A percentile compares a stretch with the other conserved stretches of the same genome.
Evolutionary conservation across 1,140 invertebrate genomes (phyloP).

Genomic region (Vollenhovia emeryi): DNA sequence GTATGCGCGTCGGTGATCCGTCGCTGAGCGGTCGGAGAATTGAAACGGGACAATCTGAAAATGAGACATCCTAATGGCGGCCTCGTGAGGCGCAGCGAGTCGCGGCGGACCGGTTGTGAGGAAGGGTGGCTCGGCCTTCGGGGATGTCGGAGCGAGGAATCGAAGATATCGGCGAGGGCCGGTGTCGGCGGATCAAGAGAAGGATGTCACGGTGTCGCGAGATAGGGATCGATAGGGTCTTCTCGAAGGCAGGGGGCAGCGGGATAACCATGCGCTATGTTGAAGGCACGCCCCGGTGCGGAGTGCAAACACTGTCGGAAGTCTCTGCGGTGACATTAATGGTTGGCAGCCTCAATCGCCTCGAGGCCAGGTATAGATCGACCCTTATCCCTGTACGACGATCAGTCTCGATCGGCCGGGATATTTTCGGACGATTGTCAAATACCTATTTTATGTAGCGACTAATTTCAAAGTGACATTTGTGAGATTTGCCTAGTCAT

Average conservation of each 20-base stretch:
- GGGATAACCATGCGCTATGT: conserved; percentile 15
- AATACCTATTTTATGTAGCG: background rate
- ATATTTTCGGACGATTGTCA: background rate
- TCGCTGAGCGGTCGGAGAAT: background rate
- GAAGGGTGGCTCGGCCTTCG: conserved; percentile 40
- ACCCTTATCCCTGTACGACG: background rate
- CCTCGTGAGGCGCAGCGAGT: background rate
- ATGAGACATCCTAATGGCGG: conserved; percentile 64
- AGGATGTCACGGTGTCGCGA: conserved; percentile 81
- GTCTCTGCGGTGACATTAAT: conserved; percentile 80
- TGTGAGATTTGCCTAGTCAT: background rate
- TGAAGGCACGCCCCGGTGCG: conserved; percentile 63
- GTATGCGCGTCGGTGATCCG: background rate
- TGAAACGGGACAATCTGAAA: conserved; percentile 57
- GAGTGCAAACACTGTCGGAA: conserved; percentile 55
- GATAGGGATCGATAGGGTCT: conserved; percentile 75
- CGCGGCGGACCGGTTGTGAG: conserved; percentile 49
- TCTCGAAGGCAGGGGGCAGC: conserved; percentile 42
- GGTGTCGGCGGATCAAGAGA: conserved; percentile 82
- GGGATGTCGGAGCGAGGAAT: conserved; percentile 57
- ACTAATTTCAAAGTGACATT: background rate
- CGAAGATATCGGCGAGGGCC: conserved; percentile 62
- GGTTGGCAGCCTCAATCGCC: conserved; percentile 50
- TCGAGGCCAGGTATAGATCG: conserved; percentile 54
- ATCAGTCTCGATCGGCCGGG: background rate